Percentiles rank a stretch among this genome's conserved stretches.
phyloP scores from a whole-genome alignment of 2,797 vertebrate species.

The Pitangus sulphuratus region DNA sequence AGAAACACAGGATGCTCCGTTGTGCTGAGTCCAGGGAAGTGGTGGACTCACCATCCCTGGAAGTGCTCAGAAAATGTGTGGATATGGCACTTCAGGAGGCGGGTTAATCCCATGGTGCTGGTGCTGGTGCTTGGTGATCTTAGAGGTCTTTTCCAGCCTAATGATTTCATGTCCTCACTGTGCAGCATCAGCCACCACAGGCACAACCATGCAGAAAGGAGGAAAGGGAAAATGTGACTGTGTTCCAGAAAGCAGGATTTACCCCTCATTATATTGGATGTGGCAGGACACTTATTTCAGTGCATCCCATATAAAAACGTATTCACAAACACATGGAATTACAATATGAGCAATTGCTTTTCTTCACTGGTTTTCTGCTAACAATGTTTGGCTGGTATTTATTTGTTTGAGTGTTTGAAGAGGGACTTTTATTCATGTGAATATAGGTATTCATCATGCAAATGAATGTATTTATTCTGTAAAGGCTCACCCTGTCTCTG shows the following conservation, averaged over 20 bases:
- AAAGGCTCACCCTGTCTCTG: constrained; percentile 45
- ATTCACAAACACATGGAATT: background rate
- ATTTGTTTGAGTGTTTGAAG: constrained; percentile 31
- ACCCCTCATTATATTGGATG: background rate
- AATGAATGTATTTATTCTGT: constrained; percentile 66
- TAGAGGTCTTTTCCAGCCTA: background rate
- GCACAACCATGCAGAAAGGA: background rate
- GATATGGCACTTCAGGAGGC: background rate
- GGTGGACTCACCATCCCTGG: background rate
- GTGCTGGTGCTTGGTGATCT: background rate
- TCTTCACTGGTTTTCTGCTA: background rate
- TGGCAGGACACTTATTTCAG: background rate
- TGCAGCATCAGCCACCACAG: background rate
- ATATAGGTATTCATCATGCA: constrained; percentile 61
- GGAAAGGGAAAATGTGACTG: background rate
- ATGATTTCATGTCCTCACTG: accelerated
- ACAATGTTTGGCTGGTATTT: constrained; percentile 41
- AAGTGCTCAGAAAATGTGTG: accelerated
- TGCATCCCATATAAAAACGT: background rate
- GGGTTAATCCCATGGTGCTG: background rate
- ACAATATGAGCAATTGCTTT: background rate
- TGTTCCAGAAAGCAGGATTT: background rate
- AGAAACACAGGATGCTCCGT: accelerated
- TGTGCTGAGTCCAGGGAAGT: background rate
- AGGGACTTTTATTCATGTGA: constrained; percentile 41